Conservation (phyloP, 2,113 vertebrate genomes). For the Struthidea cinerea region DNA sequence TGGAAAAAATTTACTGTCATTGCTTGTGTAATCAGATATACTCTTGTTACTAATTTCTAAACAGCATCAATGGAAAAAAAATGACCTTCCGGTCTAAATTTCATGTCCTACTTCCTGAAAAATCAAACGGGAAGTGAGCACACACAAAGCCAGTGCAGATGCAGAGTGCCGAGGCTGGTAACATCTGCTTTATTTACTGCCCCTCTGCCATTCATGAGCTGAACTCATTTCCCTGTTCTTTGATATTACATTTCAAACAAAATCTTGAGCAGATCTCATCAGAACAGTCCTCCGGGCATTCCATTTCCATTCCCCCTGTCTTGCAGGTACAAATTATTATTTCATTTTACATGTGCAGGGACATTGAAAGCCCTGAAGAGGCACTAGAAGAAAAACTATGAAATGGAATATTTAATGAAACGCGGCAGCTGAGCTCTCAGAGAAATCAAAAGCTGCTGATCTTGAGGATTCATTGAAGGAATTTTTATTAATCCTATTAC, state of each 20-base stretch:
- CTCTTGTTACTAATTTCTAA: conserved; percentile 37
- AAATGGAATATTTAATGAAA: conserved; percentile 66
- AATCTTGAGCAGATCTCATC: conserved; percentile 58
- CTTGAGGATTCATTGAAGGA: conserved; percentile 35
- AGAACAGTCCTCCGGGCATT: conserved; percentile 37
- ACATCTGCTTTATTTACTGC: conserved; percentile 37
- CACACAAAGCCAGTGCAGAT: not conserved
- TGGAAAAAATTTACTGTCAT: not conserved
- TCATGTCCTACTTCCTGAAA: conserved; percentile 50
- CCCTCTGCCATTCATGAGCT: conserved; percentile 7
- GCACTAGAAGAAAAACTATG: conserved; percentile 14
- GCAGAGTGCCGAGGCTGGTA: not conserved
- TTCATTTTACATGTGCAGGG: conserved; percentile 47
- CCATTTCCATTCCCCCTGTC: conserved; percentile 4
- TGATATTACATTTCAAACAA: conserved; percentile 54
- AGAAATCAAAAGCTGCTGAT: conserved; percentile 54
- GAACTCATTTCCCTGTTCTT: conserved; percentile 31
- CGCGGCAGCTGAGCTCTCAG: conserved; percentile 37
- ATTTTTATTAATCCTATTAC: conserved; percentile 63
- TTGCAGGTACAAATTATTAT: conserved; percentile 57
- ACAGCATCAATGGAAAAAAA: not conserved
- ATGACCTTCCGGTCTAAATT: conserved; percentile 49
- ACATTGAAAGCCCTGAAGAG: conserved; percentile 3
- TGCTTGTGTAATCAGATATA: conserved; percentile 35
- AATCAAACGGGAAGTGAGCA: conserved; percentile 4